Conservation (phyloP, 1,140 invertebrate species). For the Myzus persicae region DNA sequence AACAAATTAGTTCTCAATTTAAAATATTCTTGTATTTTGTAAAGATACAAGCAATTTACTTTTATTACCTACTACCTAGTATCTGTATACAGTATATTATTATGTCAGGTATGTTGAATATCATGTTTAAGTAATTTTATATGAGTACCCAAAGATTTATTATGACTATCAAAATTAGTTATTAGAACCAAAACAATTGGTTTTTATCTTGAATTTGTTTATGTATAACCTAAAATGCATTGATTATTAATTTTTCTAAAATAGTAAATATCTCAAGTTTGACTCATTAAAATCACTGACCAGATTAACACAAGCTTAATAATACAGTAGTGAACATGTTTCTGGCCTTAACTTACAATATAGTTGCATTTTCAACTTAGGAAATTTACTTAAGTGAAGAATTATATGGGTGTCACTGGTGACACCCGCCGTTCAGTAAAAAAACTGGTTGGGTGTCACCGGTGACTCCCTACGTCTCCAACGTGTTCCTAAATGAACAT, state of each 20-base stretch:
- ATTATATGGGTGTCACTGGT: background rate
- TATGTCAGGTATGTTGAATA: constrained; percentile 23
- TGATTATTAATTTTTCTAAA: constrained; percentile 38
- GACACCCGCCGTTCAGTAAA: background rate
- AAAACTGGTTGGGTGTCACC: too few relatives aligned
- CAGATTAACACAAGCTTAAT: too few relatives aligned
- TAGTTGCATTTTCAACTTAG: constrained; percentile 14
- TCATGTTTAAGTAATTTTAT: constrained; percentile 25
- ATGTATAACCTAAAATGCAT: constrained; percentile 4
- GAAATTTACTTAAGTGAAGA: background rate
- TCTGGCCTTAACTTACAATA: constrained; percentile 27
- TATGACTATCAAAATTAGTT: constrained; percentile 32
- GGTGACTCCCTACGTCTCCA: too few relatives aligned
- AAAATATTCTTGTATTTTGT: background rate
- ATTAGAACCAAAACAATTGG: background rate
- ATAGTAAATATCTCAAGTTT: constrained; percentile 30
- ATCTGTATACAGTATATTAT: background rate
- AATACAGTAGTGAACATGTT: too few relatives aligned
- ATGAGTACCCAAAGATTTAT: constrained; percentile 11
- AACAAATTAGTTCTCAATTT: background rate
- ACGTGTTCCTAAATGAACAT: too few relatives aligned
- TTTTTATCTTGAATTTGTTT: constrained; percentile 34
- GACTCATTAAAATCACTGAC: constrained; percentile 23
- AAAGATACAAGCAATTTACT: background rate
- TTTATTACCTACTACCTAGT: background rate